phyloP scores from a whole-genome alignment of 2,113 vertebrate species.

The Psilopsiagon aurifrons region DNA sequence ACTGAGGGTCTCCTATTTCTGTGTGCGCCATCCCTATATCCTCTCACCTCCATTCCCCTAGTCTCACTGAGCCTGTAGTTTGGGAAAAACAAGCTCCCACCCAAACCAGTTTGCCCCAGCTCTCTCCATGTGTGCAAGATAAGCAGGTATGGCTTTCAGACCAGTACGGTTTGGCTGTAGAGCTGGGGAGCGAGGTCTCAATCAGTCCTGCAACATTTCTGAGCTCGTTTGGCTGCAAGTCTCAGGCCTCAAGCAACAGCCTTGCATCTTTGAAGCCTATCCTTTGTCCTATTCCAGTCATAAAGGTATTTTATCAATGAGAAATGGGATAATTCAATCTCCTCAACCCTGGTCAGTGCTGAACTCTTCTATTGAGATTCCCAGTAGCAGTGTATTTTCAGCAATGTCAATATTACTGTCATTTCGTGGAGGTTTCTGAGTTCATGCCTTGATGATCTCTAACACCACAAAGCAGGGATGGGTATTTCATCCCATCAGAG shows the following conservation, averaged over 20 bases:
- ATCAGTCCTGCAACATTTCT: background rate
- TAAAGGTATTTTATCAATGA: background rate
- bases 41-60: background rate
- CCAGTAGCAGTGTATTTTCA: background rate
- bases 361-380: background rate
- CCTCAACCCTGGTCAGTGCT: background rate
- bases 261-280: background rate
- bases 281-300: background rate
- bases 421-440: background rate
- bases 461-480: background rate
- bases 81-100: background rate
- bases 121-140: background rate
- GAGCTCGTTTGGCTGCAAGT: background rate
- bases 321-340: background rate
- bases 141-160: background rate
- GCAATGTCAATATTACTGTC: background rate
- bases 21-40: background rate
- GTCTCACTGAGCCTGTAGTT: background rate
- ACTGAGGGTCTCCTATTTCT: background rate
- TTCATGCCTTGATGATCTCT: background rate
- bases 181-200: background rate
- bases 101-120: background rate
- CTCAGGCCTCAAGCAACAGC: background rate
- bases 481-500: background rate
- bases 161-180: background rate